Conservation (phyloP, 2,888 invertebrate genomes). For the Diadromus collaris region DNA sequence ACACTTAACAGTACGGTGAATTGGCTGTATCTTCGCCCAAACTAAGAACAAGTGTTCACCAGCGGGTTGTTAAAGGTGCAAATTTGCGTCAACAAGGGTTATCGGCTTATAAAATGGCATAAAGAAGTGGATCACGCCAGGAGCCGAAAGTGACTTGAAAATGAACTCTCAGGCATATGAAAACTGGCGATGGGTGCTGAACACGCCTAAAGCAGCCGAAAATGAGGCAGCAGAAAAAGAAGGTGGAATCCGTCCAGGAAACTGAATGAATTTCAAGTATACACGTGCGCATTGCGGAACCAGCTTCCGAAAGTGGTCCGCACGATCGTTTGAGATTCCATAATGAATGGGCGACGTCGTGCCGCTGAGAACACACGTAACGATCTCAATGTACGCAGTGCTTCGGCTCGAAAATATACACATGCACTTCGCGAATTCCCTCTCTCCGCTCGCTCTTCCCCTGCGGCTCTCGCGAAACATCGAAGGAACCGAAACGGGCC, state of each 20-base stretch:
- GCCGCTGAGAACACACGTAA: conserved; percentile 58
- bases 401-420: conserved; percentile 36
- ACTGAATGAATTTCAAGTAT: conserved; percentile 43
- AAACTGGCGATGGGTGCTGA: neutral
- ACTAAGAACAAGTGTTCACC: neutral
- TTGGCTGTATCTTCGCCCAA: neutral
- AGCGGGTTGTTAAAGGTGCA: neutral
- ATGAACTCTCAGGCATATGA: neutral
- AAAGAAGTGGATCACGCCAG: neutral
- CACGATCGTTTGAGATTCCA: conserved; percentile 67
- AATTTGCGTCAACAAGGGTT: neutral
- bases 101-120: neutral
- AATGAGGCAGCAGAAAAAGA: neutral
- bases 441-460: conserved; percentile 26
- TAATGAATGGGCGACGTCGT: conserved; percentile 65
- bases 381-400: conserved; percentile 49
- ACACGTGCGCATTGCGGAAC: conserved; percentile 61
- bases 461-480: conserved; percentile 41
- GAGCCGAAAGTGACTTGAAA: neutral
- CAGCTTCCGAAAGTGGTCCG: conserved; percentile 63
- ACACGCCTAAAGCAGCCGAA: conserved; percentile 6
- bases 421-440: conserved; percentile 9
- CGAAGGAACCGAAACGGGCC: conserved; percentile 43
- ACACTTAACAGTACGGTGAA: neutral
- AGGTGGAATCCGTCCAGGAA: conserved; percentile 26